Base-by-base conservation (phyloP, 2,888 invertebrate genomes). In the Eurytoma californica region DNA sequence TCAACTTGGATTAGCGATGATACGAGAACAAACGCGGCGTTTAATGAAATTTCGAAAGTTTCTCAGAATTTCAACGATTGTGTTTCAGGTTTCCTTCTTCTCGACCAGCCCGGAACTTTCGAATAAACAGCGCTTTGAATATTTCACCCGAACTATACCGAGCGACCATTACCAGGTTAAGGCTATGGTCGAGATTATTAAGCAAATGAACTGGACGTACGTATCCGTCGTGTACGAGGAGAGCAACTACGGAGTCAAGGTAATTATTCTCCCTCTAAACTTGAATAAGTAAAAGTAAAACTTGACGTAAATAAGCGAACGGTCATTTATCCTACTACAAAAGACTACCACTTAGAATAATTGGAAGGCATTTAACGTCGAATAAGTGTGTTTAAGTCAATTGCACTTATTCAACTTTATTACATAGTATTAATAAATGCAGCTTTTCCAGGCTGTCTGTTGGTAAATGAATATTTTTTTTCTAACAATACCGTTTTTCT, bases 171-270 rank as follows among this genome's bases (percentile, higher is more conserved):
- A 97, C 90, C 98, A 98, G 91, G 97, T 96, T 3, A 95, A 97
- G 85, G 98, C 97, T 0, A 98, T 98, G 97, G 97, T 98, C 24
- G 97, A 97, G 88, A 96, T 98, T 83, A 95, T 98, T 18, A 93
- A 93, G 85, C 92, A 93, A 83, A 94, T 98, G 91, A 94, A 94
- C 67, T 98, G 98, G 98, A 97, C 96, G 82, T 98, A 98, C 91
- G 95, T 98, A 24, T 97, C 97, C 72, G 96, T 98, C 84, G 95
- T 98, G 83, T 98, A 98, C 88, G 98, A 98, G 90, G 98, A 98
- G 90, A 97, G 97, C 79, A 97, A 97, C 91, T 98, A 98, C 87
- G 98, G 98, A 9, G 97, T 97, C 82, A 97, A 97, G 94, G 97
- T 96, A 87, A 90, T 90, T 88, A 5, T 47, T 39, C 13, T 14